A percentile compares a stretch with the other conserved stretches of the same genome.
Conservation (phyloP, 2,797 vertebrate species). For the Lateolabrax maculatus region DNA sequence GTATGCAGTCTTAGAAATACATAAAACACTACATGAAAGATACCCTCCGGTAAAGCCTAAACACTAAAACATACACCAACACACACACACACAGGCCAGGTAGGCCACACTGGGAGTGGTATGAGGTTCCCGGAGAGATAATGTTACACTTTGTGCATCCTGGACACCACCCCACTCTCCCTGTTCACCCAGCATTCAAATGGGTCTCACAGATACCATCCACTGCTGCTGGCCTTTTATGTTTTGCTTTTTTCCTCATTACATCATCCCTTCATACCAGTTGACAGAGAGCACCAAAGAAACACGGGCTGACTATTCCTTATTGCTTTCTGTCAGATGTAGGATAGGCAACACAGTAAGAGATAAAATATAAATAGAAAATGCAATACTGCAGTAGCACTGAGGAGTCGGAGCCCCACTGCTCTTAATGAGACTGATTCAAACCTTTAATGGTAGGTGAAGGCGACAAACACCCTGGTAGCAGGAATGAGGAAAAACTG, state of each 20-base stretch:
- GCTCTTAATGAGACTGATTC: not conserved
- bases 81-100: slow-evolving; percentile 50
- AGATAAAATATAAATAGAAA: slow-evolving; percentile 5
- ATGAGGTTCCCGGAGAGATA: slow-evolving; percentile 78
- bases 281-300: slow-evolving; percentile 12
- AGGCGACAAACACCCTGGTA: slow-evolving; percentile 2
- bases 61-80: slow-evolving; percentile 1
- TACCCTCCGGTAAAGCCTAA: slow-evolving; percentile 1
- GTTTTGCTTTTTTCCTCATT: slow-evolving; percentile 37
- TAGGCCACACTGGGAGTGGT: slow-evolving; percentile 63
- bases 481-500: slow-evolving; percentile 1
- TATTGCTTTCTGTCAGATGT: slow-evolving; percentile 15
- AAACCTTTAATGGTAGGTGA: slow-evolving; percentile 4
- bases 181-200: slow-evolving; percentile 65
- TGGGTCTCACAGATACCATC: slow-evolving; percentile 58
- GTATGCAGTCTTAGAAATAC: slow-evolving; percentile 45
- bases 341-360: not conserved
- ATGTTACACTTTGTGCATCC: slow-evolving; percentile 78
- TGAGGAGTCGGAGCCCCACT: not conserved
- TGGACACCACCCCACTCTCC: slow-evolving; percentile 71
- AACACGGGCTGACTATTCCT: not conserved
- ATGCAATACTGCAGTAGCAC: not conserved
- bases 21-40: slow-evolving; percentile 50
- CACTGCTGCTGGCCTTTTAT: slow-evolving; percentile 41
- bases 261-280: slow-evolving; percentile 62